Base-by-base conservation (phyloP, 1,140 invertebrate genomes). In the Alviniconcha marisindica region DNA sequence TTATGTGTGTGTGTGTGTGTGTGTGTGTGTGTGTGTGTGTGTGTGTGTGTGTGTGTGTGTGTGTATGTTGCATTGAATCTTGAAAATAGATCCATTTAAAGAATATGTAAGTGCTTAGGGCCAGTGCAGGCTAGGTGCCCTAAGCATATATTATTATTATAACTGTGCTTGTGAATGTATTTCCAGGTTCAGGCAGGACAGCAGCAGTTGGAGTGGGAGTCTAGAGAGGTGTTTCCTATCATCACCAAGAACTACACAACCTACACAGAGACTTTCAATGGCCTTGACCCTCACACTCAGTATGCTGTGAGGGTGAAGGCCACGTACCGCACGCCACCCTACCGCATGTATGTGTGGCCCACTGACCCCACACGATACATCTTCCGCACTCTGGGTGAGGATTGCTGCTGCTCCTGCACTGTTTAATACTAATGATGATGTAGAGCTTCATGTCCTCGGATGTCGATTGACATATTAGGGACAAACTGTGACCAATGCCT, bases 221-320 rank as follows among this genome's bases (percentile, higher is more conserved):
- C 63, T 48, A 14, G 28, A 40, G 69, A 73, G 18, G 76, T n/a
- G 31, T 40, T 82, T 28, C 60, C 40, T 69, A 56, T n/a, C 73
- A 77, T 63, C 33, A 88, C 88, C 1, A 38, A 81, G 21, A 85
- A 84, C 31, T 66, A 83, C 28, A 88, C 80, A 74, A 83, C 33
- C 31, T 89, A 89, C 83, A 82, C 31, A 1, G 85, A 87, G 44
- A 86, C 14, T 12, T 80, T 89, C 71, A 90, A 87, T 1, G 91
- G 94, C 56, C 92, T 98, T 66, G 92, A 94, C 81, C 96, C 97
- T 0, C 95, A 95, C 82, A 96, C 95, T 0, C 92, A 94, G 44
- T 98, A 97, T 88, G 95, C 95, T 74, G 97, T 97, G 88, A 94
- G 95, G 48, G 90, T 98, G 3, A 92, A 94, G n/a, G 87, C 97